These are phyloP conservation scores for Eubucco bourcierii DNA, from an alignment of 2,113 vertebrate species.

Conservation along the genomic window DNA sequence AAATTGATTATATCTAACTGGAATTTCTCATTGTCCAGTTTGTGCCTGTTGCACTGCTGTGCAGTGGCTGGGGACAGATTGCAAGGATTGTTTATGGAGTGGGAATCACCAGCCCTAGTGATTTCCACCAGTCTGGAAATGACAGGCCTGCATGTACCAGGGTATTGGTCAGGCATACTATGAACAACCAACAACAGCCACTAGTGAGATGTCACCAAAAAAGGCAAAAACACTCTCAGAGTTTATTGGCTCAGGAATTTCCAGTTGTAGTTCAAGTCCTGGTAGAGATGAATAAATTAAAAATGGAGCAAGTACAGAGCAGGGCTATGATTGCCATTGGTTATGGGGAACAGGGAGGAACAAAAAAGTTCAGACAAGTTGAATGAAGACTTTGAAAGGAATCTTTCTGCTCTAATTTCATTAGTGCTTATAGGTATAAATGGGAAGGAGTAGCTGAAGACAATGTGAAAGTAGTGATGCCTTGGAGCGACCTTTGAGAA, in stretches of 20 bases:
- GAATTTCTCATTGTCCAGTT: neutral
- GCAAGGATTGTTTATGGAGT: neutral
- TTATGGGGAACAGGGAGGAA: neutral
- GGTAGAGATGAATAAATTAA: neutral
- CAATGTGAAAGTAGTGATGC: neutral
- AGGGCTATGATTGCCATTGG: neutral
- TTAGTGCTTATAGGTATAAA: neutral
- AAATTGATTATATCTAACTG: neutral
- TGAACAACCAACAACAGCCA: neutral
- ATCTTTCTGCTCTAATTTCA: neutral
- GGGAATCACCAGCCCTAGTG: neutral
- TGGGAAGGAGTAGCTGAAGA: neutral
- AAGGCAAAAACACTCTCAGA: neutral
- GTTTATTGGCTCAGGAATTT: neutral
- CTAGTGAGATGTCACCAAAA: neutral
- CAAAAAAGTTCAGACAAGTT: neutral
- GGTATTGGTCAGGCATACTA: neutral
- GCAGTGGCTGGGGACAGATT: too few species aligned
- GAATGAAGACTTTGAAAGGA: neutral
- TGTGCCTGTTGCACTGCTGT: neutral
- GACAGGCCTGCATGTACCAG: accelerated
- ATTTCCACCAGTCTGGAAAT: neutral
- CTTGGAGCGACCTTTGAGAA: neutral
- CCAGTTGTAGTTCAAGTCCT: neutral
- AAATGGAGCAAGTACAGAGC: neutral